A percentile compares a stretch with the other conserved stretches of the same genome.
Conservation (phyloP, 2,113 vertebrate genomes). For the Corythoichthys haematopterus region DNA sequence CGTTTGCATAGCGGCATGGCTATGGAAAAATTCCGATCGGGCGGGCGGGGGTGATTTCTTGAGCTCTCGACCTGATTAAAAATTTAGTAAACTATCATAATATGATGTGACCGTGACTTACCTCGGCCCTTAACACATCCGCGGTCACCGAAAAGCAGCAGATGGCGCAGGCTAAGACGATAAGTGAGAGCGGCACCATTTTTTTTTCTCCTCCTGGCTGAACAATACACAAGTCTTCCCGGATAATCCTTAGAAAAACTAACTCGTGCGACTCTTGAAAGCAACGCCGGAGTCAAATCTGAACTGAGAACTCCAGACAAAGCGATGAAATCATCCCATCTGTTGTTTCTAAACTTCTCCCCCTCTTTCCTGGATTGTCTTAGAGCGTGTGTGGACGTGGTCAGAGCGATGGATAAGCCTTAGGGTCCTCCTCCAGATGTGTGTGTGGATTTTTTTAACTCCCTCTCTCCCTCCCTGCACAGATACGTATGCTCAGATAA, state of each 20-base stretch:
- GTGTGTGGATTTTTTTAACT: conserved; percentile 22
- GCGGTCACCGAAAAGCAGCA: conserved; percentile 58
- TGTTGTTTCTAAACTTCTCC: conserved; percentile 22
- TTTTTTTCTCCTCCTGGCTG: not conserved
- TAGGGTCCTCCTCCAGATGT: conserved; percentile 62
- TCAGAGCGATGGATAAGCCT: conserved; percentile 33
- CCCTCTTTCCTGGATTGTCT: conserved; percentile 13
- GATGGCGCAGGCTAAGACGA: conserved; percentile 54
- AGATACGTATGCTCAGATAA: not conserved
- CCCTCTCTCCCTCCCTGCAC: not conserved
- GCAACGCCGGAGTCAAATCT: not conserved
- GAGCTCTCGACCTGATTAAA: not conserved
- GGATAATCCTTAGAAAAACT: not conserved
- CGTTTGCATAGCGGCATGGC: not conserved
- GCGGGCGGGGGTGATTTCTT: not conserved
- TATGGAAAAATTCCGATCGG: not conserved
- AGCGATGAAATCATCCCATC: conserved; percentile 13
- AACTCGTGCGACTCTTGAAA: not conserved
- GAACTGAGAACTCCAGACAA: not conserved
- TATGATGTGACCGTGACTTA: conserved; percentile 35
- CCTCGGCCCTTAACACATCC: conserved; percentile 68
- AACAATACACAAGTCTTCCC: conserved; percentile 21
- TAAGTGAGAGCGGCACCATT: conserved; percentile 63
- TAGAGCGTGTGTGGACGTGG: conserved; percentile 55
- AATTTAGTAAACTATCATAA: not conserved